Percentiles rank a stretch among this genome's conserved stretches.
Conservation (phyloP, 2,113 vertebrate species). For the Platysteira castanea region DNA sequence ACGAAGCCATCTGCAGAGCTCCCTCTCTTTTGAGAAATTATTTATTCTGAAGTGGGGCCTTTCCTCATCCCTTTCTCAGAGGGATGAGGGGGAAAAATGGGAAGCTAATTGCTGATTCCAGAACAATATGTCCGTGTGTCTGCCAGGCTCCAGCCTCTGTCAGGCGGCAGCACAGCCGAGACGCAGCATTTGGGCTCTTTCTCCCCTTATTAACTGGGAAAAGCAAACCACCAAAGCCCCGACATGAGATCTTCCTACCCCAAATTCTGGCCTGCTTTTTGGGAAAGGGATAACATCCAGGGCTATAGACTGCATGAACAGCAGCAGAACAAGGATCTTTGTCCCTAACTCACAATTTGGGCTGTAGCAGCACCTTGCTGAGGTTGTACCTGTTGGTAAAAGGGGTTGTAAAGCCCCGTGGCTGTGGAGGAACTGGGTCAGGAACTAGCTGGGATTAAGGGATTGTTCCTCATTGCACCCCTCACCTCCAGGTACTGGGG, state of each 20-base stretch:
- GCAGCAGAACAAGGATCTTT: background rate
- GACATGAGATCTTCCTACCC: background rate
- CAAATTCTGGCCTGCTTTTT: background rate
- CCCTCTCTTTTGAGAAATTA: background rate
- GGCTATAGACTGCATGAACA: background rate
- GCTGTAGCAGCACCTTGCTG: background rate
- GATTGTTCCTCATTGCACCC: background rate
- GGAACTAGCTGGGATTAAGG: background rate
- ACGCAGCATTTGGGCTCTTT: fast-evolving
- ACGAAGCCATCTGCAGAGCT: background rate
- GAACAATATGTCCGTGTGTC: background rate
- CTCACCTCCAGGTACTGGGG: background rate
- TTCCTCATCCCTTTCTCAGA: background rate
- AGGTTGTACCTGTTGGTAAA: background rate
- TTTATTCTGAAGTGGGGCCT: background rate
- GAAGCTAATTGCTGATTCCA: background rate
- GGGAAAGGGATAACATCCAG: background rate
- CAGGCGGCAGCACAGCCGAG: fast-evolving
- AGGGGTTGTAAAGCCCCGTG: background rate
- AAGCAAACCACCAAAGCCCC: background rate
- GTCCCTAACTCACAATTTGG: background rate
- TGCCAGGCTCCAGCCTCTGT: background rate
- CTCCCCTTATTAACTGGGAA: background rate
- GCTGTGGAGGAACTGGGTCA: background rate
- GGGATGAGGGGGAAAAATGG: background rate